These are phyloP conservation scores for Urocynchramus pylzowi DNA, from an alignment of 2,113 vertebrate species.

Conservation along the genomic window DNA sequence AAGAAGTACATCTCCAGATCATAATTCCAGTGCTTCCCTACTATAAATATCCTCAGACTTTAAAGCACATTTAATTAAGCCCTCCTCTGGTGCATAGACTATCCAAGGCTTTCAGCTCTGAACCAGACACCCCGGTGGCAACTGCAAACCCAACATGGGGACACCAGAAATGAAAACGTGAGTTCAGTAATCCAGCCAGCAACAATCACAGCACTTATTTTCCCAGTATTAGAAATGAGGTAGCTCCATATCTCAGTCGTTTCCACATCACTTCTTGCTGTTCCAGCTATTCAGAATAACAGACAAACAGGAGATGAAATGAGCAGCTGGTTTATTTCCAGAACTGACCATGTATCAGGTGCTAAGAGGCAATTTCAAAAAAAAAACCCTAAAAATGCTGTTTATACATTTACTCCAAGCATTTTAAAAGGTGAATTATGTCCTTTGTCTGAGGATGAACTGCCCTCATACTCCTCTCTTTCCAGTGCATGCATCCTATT, in stretches of 20 bases:
- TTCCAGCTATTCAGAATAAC: background rate
- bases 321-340: background rate
- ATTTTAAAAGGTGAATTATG: background rate
- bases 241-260: background rate
- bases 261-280: background rate
- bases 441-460: background rate
- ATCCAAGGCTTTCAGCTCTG: background rate
- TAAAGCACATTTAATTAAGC: constrained; percentile 65
- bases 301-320: background rate
- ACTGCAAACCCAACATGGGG: background rate
- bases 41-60: constrained; percentile 55
- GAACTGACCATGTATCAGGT: background rate
- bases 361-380: background rate
- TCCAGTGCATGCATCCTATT: background rate
- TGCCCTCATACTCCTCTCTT: background rate
- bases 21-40: constrained; percentile 9
- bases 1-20: constrained; percentile 23
- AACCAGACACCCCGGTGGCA: background rate
- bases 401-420: background rate
- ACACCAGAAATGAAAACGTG: background rate
- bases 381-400: background rate
- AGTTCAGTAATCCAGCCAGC: background rate
- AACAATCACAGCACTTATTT: background rate
- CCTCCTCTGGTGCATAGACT: background rate
- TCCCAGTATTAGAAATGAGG: background rate